Conservation (phyloP, 2,113 vertebrate species). For the Chloebia gouldiae region DNA sequence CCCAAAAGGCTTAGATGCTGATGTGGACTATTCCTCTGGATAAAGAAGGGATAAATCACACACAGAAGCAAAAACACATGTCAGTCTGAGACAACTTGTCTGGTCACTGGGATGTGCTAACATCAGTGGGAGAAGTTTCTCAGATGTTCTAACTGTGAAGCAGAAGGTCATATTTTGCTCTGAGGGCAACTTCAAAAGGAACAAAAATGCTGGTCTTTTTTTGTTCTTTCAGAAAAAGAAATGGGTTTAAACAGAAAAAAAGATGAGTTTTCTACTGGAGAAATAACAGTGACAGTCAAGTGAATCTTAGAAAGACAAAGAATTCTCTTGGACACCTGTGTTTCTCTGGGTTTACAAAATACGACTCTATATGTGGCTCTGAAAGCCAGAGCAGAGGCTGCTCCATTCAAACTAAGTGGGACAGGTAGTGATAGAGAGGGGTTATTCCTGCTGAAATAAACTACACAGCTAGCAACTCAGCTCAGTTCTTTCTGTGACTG, state of each 20-base stretch:
- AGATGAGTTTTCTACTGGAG: background rate
- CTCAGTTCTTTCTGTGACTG: background rate
- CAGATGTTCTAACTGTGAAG: background rate
- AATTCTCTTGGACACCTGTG: background rate
- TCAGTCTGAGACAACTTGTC: background rate
- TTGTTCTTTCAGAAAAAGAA: background rate
- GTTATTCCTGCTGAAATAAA: background rate
- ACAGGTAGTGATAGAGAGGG: accelerated
- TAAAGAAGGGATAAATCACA: background rate
- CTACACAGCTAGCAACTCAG: background rate
- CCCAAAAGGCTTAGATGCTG: background rate
- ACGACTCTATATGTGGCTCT: accelerated
- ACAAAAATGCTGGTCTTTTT: background rate
- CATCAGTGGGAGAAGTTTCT: background rate
- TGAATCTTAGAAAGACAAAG: background rate
- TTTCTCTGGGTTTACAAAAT: background rate
- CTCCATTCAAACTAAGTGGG: accelerated
- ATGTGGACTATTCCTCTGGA: background rate
- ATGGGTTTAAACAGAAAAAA: background rate
- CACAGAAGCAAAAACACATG: background rate
- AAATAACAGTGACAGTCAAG: background rate
- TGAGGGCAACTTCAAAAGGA: background rate
- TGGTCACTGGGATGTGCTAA: background rate
- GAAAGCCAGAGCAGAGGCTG: background rate
- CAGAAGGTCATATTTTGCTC: background rate